These are phyloP conservation scores for Perognathus longimembris DNA, from an alignment of 2,113 vertebrate species.

Conservation along the genomic window DNA sequence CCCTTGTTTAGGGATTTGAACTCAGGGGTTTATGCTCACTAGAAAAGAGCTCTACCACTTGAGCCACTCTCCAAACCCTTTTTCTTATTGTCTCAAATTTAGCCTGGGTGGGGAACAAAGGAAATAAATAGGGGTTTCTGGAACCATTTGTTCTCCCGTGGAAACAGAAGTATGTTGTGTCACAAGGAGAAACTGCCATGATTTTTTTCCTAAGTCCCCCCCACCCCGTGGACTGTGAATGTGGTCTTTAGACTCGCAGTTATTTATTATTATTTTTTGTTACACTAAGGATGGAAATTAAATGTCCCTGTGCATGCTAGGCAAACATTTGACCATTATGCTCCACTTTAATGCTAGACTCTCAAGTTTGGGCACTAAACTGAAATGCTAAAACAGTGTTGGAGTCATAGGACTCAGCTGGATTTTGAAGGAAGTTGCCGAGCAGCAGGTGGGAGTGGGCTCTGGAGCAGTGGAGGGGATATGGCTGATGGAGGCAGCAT, in stretches of 20 bases:
- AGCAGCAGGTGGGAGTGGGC: conserved; percentile 8
- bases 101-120: not conserved
- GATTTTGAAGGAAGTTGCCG: not conserved
- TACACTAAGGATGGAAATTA: not conserved
- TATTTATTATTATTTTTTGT: not conserved
- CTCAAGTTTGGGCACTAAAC: not conserved
- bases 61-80: too few relatives aligned
- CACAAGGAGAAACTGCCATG: not conserved
- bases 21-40: too few relatives aligned
- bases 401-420: not conserved
- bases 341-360: too few relatives aligned
- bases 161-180: not conserved
- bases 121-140: not conserved
- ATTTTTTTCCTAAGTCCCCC: not conserved
- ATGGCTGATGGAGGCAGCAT: not conserved
- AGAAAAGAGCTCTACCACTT: too few relatives aligned
- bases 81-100: not conserved
- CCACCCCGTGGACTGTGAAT: not conserved
- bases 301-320: too few relatives aligned
- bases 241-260: not conserved
- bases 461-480: not conserved
- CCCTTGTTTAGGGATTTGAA: too few relatives aligned
- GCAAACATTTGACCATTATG: not conserved
- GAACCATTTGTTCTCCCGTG: not conserved
- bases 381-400: not conserved